A percentile compares a stretch with the other conserved stretches of the same genome.
Evolutionary conservation across 2,888 invertebrate species (phyloP).

Genomic region (Stramonita haemastoma): DNA sequence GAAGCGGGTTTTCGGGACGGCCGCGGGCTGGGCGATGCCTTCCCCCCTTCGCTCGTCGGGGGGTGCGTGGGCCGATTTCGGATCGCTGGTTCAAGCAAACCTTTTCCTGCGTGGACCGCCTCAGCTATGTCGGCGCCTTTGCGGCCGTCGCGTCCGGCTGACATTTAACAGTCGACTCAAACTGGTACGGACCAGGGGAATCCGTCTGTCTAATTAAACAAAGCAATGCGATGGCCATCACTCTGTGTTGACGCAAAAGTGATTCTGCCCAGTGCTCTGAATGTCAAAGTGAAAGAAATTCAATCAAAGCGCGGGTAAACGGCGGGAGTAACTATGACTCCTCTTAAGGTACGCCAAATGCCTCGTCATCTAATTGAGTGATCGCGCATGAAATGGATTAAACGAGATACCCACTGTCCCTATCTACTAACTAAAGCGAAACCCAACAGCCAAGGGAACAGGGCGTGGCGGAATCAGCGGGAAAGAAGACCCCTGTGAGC

Average conservation of each 20-base stretch:
- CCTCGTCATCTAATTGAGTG: slow-evolving; percentile 82
- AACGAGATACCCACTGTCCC: slow-evolving; percentile 10
- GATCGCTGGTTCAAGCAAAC: slow-evolving; percentile 44
- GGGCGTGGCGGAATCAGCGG: slow-evolving; percentile 11
- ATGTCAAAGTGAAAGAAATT: slow-evolving; percentile 63
- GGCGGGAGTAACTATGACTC: slow-evolving; percentile 78
- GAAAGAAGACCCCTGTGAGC: not conserved
- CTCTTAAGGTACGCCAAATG: slow-evolving; percentile 80
- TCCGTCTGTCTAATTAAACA: no score
- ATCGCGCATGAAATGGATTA: slow-evolving; percentile 82
- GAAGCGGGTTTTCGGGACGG: slow-evolving; percentile 77
- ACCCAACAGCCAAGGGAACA: not conserved
- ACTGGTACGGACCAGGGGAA: slow-evolving; percentile 79
- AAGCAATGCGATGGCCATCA: no score
- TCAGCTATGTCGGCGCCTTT: slow-evolving; percentile 61
- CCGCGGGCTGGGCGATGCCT: slow-evolving; percentile 69
- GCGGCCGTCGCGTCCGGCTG: slow-evolving; percentile 38
- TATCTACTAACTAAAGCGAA: not conserved
- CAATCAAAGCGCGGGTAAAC: no score
- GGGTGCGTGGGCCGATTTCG: slow-evolving; percentile 5
- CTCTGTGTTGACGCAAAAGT: no score
- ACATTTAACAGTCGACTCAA: slow-evolving; percentile 80
- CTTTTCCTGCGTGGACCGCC: slow-evolving; percentile 72
- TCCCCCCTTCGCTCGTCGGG: slow-evolving; percentile 11
- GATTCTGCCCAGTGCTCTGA: not conserved